These are phyloP conservation scores for Ptychobarbus kaznakovi DNA, from an alignment of 2,797 vertebrate genomes.

Conservation along the genomic window DNA sequence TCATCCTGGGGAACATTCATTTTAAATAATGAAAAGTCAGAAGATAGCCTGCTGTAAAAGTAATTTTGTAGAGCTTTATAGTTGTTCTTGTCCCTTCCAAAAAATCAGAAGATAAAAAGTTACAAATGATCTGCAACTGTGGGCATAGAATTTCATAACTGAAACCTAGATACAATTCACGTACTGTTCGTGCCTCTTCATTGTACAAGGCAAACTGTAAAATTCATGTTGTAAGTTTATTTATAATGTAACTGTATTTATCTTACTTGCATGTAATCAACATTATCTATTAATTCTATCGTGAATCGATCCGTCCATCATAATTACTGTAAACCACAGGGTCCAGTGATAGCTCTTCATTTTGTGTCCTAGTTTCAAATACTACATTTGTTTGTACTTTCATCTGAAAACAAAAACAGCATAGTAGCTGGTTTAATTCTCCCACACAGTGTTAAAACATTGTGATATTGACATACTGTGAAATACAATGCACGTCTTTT, in stretches of 20 bases:
- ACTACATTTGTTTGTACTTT: not conserved
- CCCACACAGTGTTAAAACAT: not conserved
- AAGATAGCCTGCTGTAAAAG: not conserved
- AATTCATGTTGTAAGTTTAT: not conserved
- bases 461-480: not conserved
- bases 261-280: not conserved
- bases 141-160: not conserved
- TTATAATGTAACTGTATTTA: not conserved
- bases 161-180: not conserved
- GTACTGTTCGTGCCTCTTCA: not conserved
- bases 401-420: not conserved
- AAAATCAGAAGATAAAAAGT: not conserved
- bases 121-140: not conserved
- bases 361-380: not conserved
- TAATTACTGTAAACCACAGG: constrained; percentile 20
- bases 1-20: not conserved
- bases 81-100: not conserved
- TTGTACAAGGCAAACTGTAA: not conserved
- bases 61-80: not conserved
- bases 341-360: not conserved
- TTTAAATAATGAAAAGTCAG: not conserved
- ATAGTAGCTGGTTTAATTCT: not conserved
- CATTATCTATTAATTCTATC: not conserved
- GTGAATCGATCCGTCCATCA: not conserved
- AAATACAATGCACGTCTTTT: not conserved